Evolutionary conservation across 2,888 invertebrate genomes (phyloP).

Genomic region (Apodemia zela): DNA sequence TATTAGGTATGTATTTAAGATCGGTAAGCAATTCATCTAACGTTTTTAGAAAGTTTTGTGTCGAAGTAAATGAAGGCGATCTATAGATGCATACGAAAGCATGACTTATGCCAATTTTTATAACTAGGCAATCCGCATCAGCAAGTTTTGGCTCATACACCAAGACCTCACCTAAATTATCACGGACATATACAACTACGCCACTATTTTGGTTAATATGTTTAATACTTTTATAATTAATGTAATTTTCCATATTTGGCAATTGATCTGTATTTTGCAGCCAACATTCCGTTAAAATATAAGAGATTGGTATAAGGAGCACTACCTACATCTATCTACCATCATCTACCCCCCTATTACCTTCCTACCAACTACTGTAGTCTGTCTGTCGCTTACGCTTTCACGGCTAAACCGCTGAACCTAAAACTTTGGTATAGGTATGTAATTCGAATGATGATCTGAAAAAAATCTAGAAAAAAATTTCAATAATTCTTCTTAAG

Average conservation of each 20-base stretch:
- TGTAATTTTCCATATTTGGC: slow-evolving; percentile 17
- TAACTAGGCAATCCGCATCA: neutral
- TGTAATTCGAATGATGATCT: too few species aligned
- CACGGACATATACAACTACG: slow-evolving; percentile 25
- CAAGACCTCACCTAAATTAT: neutral
- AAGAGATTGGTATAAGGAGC: too few species aligned
- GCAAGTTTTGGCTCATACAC: neutral
- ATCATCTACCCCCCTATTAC: too few species aligned
- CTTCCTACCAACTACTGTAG: too few species aligned
- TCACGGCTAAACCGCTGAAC: too few species aligned
- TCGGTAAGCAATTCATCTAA: slow-evolving; percentile 11
- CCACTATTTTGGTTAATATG: slow-evolving; percentile 19
- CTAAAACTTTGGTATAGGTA: too few species aligned
- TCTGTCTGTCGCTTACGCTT: too few species aligned
- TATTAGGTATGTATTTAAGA: slow-evolving; percentile 16
- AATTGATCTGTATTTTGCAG: slow-evolving; percentile 19
- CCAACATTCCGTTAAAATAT: slow-evolving; percentile 26
- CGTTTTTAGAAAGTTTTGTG: slow-evolving; percentile 17
- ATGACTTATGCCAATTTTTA: slow-evolving; percentile 8
- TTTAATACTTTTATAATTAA: slow-evolving; percentile 13
- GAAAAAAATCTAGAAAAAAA: too few species aligned
- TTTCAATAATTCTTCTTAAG: too few species aligned
- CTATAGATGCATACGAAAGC: slow-evolving; percentile 20
- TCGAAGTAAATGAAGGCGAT: slow-evolving; percentile 20
- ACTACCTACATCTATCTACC: too few species aligned